Evolutionary conservation across 2,113 vertebrate species (phyloP).

Genomic region (Rana temporaria): DNA sequence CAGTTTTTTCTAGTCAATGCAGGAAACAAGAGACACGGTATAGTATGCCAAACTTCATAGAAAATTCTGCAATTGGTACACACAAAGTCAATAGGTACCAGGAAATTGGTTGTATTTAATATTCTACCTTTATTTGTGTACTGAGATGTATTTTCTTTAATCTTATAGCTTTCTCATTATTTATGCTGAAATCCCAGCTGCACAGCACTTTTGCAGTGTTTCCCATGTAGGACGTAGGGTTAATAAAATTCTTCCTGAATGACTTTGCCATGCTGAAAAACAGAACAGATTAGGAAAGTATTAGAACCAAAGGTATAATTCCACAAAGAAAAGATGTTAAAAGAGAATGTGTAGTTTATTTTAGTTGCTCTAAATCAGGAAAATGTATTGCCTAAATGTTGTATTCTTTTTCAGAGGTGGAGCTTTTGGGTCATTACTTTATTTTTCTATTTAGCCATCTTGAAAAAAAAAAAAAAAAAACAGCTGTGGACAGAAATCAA

Average conservation of each 20-base stretch:
- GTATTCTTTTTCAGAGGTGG: too few species aligned
- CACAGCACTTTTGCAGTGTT: constrained; percentile 85
- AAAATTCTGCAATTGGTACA: neutral
- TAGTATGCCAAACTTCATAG: neutral
- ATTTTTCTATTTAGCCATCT: too few species aligned
- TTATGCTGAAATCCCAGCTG: constrained; percentile 92
- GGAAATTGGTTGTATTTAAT: neutral
- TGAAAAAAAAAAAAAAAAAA: too few species aligned
- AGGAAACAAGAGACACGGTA: neutral
- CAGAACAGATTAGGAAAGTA: neutral
- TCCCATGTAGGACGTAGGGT: constrained; percentile 67
- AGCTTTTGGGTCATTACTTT: too few species aligned
- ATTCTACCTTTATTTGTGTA: constrained; percentile 87
- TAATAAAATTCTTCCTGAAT: constrained; percentile 82
- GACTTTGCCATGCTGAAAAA: constrained; percentile 83
- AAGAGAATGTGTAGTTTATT: too few species aligned
- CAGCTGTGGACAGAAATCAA: too few species aligned
- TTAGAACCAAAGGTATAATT: neutral
- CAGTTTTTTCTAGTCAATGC: constrained; percentile 26
- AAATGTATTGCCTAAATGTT: too few species aligned
- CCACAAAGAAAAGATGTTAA: too few species aligned
- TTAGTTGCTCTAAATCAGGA: too few species aligned
- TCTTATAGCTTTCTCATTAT: constrained; percentile 83
- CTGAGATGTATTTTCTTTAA: constrained; percentile 86
- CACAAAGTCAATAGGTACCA: neutral